These are phyloP conservation scores for Stenodema calcarata DNA, from an alignment of 2,888 invertebrate genomes.

Conservation along the genomic window DNA sequence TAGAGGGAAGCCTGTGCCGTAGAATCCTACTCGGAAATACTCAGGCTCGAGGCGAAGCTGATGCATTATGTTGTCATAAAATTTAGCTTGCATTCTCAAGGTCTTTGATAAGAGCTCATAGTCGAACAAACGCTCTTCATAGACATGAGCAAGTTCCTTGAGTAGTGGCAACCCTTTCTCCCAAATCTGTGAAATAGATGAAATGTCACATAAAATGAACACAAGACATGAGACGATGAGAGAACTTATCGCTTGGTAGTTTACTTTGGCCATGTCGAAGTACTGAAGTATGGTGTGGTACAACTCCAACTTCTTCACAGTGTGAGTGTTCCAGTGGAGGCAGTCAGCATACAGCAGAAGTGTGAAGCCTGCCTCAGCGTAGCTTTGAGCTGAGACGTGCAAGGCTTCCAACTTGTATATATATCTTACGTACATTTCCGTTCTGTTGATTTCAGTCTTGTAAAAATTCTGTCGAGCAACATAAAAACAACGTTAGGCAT, in stretches of 20 bases:
- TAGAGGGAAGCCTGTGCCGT: conserved; percentile 90
- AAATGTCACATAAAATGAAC: neutral
- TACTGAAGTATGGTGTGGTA: conserved; percentile 89
- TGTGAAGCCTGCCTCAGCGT: conserved; percentile 93
- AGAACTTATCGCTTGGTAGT: neutral
- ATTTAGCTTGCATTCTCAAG: conserved; percentile 84
- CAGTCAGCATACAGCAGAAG: conserved; percentile 92
- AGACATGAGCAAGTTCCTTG: conserved; percentile 85
- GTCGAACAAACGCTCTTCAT: conserved; percentile 85
- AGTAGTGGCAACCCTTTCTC: conserved; percentile 92
- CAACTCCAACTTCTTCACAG: conserved; percentile 84
- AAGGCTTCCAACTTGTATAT: conserved; percentile 94
- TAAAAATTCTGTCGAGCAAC: conserved; percentile 80
- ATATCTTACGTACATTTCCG: conserved; percentile 94
- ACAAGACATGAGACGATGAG: too few species aligned
- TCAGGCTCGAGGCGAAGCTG: conserved; percentile 90
- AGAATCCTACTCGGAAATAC: conserved; percentile 95
- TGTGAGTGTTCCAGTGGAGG: conserved; percentile 76
- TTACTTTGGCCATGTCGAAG: conserved; percentile 90
- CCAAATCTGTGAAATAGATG: conserved; percentile 74
- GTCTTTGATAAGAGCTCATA: conserved; percentile 86
- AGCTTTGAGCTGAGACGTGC: conserved; percentile 90
- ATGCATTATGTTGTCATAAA: conserved; percentile 88
- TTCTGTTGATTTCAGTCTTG: conserved; percentile 92
- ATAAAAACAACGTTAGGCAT: neutral